These are phyloP conservation scores for Dasyurus viverrinus DNA, from an alignment of 2,113 vertebrate genomes.

Conservation along the genomic window DNA sequence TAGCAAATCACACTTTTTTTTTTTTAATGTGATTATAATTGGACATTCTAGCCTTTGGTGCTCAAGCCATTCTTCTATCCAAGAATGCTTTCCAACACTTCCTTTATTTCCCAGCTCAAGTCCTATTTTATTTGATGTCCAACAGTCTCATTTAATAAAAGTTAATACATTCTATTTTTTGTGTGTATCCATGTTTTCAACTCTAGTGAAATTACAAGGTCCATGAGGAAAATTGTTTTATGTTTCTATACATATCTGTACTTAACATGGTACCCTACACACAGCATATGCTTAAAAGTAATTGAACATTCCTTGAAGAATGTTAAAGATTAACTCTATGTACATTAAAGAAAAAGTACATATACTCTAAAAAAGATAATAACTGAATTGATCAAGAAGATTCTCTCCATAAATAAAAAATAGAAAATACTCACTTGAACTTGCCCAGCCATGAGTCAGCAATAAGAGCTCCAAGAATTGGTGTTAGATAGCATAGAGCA, in stretches of 20 bases:
- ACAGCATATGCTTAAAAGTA: background rate
- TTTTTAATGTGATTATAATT: background rate
- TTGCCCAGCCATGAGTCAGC: conserved; percentile 98
- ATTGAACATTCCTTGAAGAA: background rate
- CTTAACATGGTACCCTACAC: background rate
- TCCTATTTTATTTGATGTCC: background rate
- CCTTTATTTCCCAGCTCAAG: background rate
- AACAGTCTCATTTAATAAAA: background rate
- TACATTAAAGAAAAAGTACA: background rate
- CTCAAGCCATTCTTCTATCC: background rate
- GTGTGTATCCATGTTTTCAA: background rate
- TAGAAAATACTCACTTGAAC: conserved; percentile 90
- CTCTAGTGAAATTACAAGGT: background rate
- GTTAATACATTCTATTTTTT: background rate
- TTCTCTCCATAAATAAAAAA: background rate
- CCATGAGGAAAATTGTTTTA: background rate
- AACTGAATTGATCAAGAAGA: background rate
- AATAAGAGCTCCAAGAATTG: conserved; percentile 93
- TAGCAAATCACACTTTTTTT: background rate
- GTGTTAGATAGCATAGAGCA: conserved; percentile 95
- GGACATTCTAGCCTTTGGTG: background rate
- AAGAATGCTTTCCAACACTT: background rate
- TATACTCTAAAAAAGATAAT: background rate
- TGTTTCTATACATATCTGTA: background rate
- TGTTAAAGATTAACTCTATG: background rate